Conservation (phyloP, 1,140 invertebrate species). For the Drosophila chauvacae region DNA sequence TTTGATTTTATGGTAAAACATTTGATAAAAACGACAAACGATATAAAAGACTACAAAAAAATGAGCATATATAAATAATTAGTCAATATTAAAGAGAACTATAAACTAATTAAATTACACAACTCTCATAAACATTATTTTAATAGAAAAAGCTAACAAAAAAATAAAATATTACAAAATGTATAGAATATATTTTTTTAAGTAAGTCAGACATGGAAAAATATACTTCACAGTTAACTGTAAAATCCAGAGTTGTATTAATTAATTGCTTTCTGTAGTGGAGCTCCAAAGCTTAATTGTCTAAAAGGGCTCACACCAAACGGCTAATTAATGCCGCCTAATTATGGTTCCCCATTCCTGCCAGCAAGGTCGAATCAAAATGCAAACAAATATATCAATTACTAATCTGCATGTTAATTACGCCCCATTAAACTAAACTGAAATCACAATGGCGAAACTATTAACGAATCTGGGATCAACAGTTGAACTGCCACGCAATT, state of each 20-base stretch:
- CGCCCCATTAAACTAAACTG: slow-evolving; percentile 19
- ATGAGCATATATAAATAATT: background rate
- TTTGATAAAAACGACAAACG: background rate
- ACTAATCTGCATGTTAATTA: slow-evolving; percentile 33
- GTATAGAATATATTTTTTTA: background rate
- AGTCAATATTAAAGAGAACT: background rate
- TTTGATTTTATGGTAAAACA: background rate
- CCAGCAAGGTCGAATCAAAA: slow-evolving; percentile 5
- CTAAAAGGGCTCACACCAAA: slow-evolving; percentile 2
- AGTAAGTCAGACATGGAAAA: background rate
- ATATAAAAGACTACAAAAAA: background rate
- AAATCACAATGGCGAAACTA: slow-evolving; percentile 22
- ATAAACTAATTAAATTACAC: background rate
- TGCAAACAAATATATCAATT: slow-evolving; percentile 18
- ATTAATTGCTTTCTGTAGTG: background rate
- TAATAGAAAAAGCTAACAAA: background rate
- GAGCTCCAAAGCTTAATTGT: slow-evolving; percentile 1
- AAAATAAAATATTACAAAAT: background rate
- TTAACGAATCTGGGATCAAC: slow-evolving; percentile 11
- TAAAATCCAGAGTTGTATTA: background rate
- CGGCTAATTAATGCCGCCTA: slow-evolving; percentile 10
- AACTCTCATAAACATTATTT: background rate
- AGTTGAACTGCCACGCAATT: slow-evolving; percentile 27
- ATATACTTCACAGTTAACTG: background rate
- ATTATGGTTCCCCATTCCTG: slow-evolving; percentile 7